Base-by-base conservation (phyloP, 23 tunicate species). In the Botrylloides violaceus region DNA sequence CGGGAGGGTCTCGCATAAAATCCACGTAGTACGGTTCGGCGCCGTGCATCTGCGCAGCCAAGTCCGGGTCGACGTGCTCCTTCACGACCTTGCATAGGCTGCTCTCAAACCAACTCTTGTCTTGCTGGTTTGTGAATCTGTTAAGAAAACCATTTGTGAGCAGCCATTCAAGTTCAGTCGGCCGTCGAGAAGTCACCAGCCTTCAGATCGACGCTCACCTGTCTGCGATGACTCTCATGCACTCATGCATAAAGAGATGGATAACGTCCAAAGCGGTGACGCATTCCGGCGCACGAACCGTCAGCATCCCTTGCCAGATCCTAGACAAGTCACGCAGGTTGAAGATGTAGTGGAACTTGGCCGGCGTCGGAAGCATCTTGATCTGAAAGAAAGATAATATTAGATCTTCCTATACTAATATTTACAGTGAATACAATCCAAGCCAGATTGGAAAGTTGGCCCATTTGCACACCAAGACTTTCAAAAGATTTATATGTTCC, bases 311-410 rank as follows among this genome's bases (percentile, higher is more conserved):
- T 38, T 95, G 99, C 99, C 99, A 95, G 64, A 95, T 95, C 22
- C 99, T 81, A 3, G 99, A 95, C 29, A 95, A 71, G 70, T 95
- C 99, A 22, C 99, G 86, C 32, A 95, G 80, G 75, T 95, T 95
- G 79, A 95, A 95, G 59, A 95, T 89, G 91, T 95, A 95, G 71
- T 95, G 99, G 61, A 95, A 95, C 72, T 95, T 95, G 3, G 99
- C 95, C 30, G 99, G 99, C 2, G 99, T 95, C 1, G 99, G 92
- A 48, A 95, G 83, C 99, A 95, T 95, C 65, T 95, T 95, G 26
- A 80, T 61, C 84, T 80, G 76, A 1, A 34, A 27, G 48, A 12
- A 15, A 43, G 53, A n/a, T n/a, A n/a, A n/a, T n/a, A n/a, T n/a
- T n/a, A n/a, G n/a, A n/a, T n/a, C n/a, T n/a, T n/a, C n/a, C n/a